Percentiles rank a stretch among this genome's conserved stretches.
phyloP scores from a whole-genome alignment of 2,888 invertebrate species.

The Temnothorax rugatulus region DNA sequence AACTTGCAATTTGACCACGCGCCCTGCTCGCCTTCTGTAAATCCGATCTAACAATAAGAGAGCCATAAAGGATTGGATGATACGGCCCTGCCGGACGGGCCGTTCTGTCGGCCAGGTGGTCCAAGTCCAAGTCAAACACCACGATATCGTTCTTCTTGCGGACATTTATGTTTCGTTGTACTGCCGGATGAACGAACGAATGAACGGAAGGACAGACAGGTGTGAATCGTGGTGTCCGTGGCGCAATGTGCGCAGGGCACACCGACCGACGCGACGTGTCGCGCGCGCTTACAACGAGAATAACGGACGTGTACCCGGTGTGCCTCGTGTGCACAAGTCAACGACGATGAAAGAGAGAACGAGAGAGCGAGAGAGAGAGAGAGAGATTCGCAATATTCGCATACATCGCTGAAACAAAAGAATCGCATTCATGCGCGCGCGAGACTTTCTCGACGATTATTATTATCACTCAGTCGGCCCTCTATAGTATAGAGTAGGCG shows the following conservation, averaged over 20 bases:
- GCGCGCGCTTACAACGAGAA: conserved; percentile 48
- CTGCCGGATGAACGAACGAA: conserved; percentile 54
- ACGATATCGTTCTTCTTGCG: conserved; percentile 70
- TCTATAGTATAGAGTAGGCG: background rate
- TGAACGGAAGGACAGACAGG: conserved; percentile 58
- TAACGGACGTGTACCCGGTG: conserved; percentile 60
- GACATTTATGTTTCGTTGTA: conserved; percentile 66
- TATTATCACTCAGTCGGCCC: background rate
- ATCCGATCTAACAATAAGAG: background rate
- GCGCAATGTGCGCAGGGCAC: conserved; percentile 53
- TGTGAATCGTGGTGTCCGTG: conserved; percentile 60
- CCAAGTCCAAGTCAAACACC: conserved; percentile 67
- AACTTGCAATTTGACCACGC: background rate
- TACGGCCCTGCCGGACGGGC: conserved; percentile 44
- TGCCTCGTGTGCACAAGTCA: conserved; percentile 2
- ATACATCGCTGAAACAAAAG: conserved; percentile 34
- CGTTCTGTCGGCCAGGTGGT: conserved; percentile 67
- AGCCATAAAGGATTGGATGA: background rate
- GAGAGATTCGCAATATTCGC: background rate
- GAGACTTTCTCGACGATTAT: conserved; percentile 41
- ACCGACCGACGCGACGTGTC: conserved; percentile 49
- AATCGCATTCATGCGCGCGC: background rate
- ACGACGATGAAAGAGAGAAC: background rate
- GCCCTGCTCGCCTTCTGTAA: background rate
- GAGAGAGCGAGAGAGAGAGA: background rate